Evolutionary conservation across 2,113 vertebrate species (phyloP).

Genomic region (Dendrocopos noguchii): DNA sequence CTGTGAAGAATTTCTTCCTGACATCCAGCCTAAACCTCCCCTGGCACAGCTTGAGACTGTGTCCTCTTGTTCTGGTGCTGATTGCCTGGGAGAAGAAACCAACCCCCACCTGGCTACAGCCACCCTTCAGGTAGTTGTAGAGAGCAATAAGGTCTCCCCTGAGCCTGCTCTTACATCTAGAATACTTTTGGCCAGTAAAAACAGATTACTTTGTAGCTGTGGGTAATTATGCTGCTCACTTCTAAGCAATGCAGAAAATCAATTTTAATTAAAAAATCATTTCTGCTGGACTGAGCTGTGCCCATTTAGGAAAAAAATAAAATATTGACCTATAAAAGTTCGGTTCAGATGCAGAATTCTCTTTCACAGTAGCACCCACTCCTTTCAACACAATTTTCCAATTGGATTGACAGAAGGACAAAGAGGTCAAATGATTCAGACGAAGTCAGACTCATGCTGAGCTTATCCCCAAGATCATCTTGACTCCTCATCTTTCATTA

Average conservation of each 20-base stretch:
- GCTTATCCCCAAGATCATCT: constrained; percentile 48
- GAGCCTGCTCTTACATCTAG: neutral
- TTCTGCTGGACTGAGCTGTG: constrained; percentile 44
- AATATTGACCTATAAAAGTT: constrained; percentile 57
- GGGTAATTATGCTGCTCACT: constrained; percentile 59
- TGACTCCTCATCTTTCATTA: neutral
- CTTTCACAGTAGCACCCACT: constrained; percentile 24
- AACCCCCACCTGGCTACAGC: too few relatives aligned
- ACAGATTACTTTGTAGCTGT: constrained; percentile 44
- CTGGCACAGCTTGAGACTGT: too few relatives aligned
- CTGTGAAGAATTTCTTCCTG: too few relatives aligned
- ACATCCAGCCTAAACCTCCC: too few relatives aligned
- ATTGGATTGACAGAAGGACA: constrained; percentile 46
- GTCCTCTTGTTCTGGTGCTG: too few relatives aligned
- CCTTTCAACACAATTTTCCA: constrained; percentile 64
- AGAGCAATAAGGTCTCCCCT: too few relatives aligned
- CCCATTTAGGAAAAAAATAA: constrained; percentile 39
- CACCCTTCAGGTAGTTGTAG: too few relatives aligned
- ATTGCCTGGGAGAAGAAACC: too few relatives aligned
- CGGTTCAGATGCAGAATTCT: constrained; percentile 42
- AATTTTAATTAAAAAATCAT: constrained; percentile 74
- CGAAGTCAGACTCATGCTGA: constrained; percentile 7
- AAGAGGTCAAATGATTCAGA: constrained; percentile 3
- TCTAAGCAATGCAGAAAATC: constrained; percentile 67
- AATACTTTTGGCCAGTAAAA: constrained; percentile 43